These are phyloP conservation scores for Platorchestia sp. DNA, from an alignment of 1,140 invertebrate species.

Conservation along the genomic window DNA sequence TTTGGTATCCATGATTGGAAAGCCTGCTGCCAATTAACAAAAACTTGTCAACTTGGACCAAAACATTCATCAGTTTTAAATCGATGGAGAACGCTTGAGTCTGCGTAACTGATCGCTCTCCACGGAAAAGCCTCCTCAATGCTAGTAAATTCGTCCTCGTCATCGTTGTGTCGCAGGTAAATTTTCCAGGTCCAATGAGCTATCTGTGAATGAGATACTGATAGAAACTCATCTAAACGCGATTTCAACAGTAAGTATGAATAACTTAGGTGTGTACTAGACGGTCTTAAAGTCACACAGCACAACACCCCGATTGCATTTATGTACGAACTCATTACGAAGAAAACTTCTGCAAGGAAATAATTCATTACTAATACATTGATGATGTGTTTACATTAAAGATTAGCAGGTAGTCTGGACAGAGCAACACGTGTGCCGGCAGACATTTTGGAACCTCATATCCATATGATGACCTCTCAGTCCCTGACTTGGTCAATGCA, in stretches of 20 bases:
- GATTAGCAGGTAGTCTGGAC: too few species aligned
- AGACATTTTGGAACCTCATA: too few species aligned
- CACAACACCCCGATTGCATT: too few species aligned
- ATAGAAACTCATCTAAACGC: background rate
- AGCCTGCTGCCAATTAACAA: conserved; percentile 20
- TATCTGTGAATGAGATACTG: background rate
- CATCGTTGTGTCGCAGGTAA: background rate
- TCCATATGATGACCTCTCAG: too few species aligned
- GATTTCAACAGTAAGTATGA: background rate
- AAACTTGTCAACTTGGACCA: background rate
- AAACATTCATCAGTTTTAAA: background rate
- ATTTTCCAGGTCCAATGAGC: background rate
- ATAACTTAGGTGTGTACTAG: too few species aligned
- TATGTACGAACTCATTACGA: too few species aligned
- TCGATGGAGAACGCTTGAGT: background rate
- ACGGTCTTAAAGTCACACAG: too few species aligned
- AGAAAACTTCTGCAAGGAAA: too few species aligned
- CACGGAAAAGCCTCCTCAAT: background rate
- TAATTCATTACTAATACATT: too few species aligned
- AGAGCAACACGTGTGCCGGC: too few species aligned
- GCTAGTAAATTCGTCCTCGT: background rate
- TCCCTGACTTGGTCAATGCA: too few species aligned
- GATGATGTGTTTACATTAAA: too few species aligned
- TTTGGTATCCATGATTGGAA: conserved; percentile 21
- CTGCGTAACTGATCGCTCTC: background rate